phyloP scores from a whole-genome alignment of 2,797 vertebrate genomes.

The Caiman crocodilus region DNA sequence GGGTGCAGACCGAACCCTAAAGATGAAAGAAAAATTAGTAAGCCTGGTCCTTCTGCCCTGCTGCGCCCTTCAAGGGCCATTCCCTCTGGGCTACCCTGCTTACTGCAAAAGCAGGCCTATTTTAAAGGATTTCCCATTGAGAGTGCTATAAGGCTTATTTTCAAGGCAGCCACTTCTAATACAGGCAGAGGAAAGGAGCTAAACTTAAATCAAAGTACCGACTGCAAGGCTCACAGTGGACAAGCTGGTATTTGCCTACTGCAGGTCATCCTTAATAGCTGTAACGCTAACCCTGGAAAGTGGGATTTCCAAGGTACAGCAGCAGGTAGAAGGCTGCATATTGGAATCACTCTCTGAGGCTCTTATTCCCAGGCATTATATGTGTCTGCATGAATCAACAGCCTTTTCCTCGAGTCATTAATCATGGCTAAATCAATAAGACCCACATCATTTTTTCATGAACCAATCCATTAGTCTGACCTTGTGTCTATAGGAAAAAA shows the following conservation, averaged over 20 bases:
- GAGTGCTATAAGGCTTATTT: background rate
- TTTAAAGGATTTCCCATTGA: constrained; percentile 6
- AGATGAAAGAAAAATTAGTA: rapidly evolving
- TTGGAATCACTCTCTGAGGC: rapidly evolving
- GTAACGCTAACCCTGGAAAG: rapidly evolving
- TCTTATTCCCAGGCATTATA: constrained; percentile 9
- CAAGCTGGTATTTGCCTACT: background rate
- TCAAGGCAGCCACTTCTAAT: background rate
- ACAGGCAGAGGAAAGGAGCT: background rate
- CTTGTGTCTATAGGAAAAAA: constrained; percentile 29
- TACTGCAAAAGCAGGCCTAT: background rate
- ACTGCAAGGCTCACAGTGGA: rapidly evolving
- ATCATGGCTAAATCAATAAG: constrained; percentile 56
- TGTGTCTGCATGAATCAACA: constrained; percentile 1
- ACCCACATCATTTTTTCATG: constrained; percentile 40
- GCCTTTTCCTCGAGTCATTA: constrained; percentile 31
- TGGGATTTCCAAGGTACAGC: background rate
- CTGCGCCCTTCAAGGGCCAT: background rate
- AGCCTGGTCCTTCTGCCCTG: background rate
- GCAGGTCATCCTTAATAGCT: background rate
- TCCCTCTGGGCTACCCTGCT: rapidly evolving
- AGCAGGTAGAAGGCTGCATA: rapidly evolving
- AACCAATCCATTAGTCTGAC: constrained; percentile 54
- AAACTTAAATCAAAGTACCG: rapidly evolving
- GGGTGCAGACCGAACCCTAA: no score